Percentiles rank a stretch among this genome's conserved stretches.
phyloP scores from a whole-genome alignment of 53 echinoderm and acorn worm genomes.

The Glandiceps talaboti region DNA sequence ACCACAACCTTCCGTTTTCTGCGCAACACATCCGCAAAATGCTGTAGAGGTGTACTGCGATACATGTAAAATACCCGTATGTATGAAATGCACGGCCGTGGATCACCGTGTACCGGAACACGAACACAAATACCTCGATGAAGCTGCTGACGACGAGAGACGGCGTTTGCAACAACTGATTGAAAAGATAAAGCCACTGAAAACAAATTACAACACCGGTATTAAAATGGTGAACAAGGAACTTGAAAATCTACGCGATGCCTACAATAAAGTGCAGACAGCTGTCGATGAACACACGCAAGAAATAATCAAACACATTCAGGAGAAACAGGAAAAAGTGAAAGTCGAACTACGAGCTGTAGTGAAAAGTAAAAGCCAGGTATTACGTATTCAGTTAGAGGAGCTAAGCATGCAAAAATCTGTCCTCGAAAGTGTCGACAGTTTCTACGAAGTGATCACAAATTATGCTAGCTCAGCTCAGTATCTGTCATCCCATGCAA shows the following conservation, averaged over 20 bases:
- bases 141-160: not conserved
- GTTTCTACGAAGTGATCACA: not conserved
- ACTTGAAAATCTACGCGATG: not conserved
- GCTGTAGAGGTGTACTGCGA: not conserved
- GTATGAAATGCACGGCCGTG: not conserved
- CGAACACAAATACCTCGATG: not conserved
- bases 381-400: not conserved
- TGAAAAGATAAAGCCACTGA: not conserved
- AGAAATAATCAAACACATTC: not conserved
- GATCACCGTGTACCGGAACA: not conserved
- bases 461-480: not conserved
- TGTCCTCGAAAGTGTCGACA: not conserved
- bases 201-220: not conserved
- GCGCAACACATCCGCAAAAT: not conserved
- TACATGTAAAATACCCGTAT: not conserved
- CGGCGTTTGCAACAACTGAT: not conserved
- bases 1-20: not conserved
- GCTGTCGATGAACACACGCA: not conserved
- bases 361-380: not conserved
- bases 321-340: not conserved
- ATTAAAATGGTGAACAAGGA: not conserved
- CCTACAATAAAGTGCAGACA: not conserved
- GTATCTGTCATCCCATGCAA: not conserved
- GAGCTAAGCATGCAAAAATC: not conserved
- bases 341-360: not conserved